Conservation (phyloP, 1,140 invertebrate species). For the Maconellicoccus hirsutus region DNA sequence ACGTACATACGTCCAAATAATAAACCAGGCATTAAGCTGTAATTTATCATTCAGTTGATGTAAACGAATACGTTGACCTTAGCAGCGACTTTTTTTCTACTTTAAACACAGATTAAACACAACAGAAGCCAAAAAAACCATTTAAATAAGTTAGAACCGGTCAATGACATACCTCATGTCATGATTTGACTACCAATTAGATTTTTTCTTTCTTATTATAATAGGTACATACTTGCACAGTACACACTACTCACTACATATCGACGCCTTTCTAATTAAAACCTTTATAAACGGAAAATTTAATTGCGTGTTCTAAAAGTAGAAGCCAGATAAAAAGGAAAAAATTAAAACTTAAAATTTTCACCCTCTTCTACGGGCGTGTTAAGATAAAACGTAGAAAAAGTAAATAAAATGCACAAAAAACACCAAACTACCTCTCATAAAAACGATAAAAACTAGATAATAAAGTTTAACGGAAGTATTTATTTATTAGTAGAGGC, state of each 20-base stretch:
- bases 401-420: constrained; percentile 5
- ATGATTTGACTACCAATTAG: not conserved
- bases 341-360: no score
- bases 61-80: not conserved
- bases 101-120: not conserved
- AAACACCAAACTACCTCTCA: constrained; percentile 4
- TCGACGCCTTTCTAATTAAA: no score
- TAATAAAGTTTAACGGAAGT: constrained; percentile 9
- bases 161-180: not conserved
- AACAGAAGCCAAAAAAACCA: constrained; percentile 8
- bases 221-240: no score
- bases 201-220: no score
- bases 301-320: no score
- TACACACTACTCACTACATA: no score
- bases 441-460: constrained; percentile 9
- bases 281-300: no score
- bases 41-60: constrained; percentile 5
- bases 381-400: not conserved
- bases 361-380: not conserved
- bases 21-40: not conserved
- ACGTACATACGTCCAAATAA: not conserved
- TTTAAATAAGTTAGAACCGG: not conserved
- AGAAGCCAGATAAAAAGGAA: no score
- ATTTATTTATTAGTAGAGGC: constrained; percentile 9
- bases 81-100: not conserved